phyloP scores from a whole-genome alignment of 2,113 vertebrate species.

The Rhipidura dahli region DNA sequence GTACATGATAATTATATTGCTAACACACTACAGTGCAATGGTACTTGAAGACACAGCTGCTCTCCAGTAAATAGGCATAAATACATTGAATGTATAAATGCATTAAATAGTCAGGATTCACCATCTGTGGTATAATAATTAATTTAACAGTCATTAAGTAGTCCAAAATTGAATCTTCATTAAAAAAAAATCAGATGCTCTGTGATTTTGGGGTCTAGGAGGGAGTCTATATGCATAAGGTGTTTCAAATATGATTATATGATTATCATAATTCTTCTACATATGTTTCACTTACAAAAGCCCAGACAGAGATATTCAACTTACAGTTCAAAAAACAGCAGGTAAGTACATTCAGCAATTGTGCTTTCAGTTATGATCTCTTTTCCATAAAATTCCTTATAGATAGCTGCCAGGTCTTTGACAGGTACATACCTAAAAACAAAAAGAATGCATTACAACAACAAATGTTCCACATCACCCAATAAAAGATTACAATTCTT shows the following conservation, averaged over 20 bases:
- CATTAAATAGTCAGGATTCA: background rate
- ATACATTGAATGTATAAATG: background rate
- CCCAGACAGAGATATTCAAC: background rate
- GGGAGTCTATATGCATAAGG: background rate
- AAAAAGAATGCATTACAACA: background rate
- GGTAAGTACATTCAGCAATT: conserved; percentile 71
- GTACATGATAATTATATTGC: background rate
- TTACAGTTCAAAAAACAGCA: conserved; percentile 77
- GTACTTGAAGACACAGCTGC: background rate
- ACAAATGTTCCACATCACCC: background rate
- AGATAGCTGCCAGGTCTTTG: conserved; percentile 76
- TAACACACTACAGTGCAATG: background rate
- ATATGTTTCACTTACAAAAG: background rate
- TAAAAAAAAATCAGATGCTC: background rate
- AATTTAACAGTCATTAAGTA: background rate
- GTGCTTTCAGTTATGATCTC: conserved; percentile 63
- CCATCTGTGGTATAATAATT: background rate
- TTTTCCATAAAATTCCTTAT: conserved; percentile 69
- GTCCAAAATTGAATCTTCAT: background rate
- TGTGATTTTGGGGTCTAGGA: background rate
- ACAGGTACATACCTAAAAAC: conserved; percentile 75
- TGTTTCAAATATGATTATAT: background rate
- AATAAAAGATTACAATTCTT: background rate
- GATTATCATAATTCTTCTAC: background rate
- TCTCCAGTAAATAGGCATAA: background rate